Conservation (phyloP, 1,140 invertebrate species). For the Colletes gigas region DNA sequence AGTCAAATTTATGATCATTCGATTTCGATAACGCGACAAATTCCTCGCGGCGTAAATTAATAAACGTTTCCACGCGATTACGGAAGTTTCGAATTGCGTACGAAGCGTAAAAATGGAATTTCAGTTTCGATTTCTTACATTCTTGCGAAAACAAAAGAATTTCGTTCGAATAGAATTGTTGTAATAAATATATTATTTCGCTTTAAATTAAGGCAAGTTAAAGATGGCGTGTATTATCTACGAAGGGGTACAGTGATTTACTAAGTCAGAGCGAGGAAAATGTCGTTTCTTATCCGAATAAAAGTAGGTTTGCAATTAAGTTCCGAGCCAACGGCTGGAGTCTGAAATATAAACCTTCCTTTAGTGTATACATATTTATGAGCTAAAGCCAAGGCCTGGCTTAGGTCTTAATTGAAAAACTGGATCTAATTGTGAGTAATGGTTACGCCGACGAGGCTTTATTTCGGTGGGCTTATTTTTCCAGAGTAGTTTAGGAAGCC, state of each 20-base stretch:
- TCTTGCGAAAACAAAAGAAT: too few species aligned
- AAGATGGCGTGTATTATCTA: too few species aligned
- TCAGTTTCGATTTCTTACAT: too few species aligned
- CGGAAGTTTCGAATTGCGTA: too few species aligned
- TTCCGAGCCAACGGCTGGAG: neutral
- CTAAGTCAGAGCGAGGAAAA: conserved; percentile 1
- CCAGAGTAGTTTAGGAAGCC: conserved; percentile 9
- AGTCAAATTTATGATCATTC: neutral
- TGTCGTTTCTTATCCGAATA: conserved; percentile 12
- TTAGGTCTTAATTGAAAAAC: conserved; percentile 63
- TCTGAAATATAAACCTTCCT: conserved; percentile 49
- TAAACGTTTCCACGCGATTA: conserved; percentile 5
- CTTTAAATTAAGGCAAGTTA: too few species aligned
- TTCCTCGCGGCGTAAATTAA: conserved; percentile 14
- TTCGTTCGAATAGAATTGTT: too few species aligned
- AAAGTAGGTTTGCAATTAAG: conserved; percentile 55
- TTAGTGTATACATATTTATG: conserved; percentile 64
- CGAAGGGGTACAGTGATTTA: neutral
- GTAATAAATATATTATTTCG: too few species aligned
- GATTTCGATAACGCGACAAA: neutral
- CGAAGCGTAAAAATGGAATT: too few species aligned
- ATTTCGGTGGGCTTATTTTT: conserved; percentile 48
- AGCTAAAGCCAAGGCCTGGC: conserved; percentile 32
- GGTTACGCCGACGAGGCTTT: conserved; percentile 47
- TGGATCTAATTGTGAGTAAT: conserved; percentile 67